Evolutionary conservation across 2,113 vertebrate genomes (phyloP), one percentile per base, ranked within the genome.

Genomic region (Tringa solitaria): DNA sequence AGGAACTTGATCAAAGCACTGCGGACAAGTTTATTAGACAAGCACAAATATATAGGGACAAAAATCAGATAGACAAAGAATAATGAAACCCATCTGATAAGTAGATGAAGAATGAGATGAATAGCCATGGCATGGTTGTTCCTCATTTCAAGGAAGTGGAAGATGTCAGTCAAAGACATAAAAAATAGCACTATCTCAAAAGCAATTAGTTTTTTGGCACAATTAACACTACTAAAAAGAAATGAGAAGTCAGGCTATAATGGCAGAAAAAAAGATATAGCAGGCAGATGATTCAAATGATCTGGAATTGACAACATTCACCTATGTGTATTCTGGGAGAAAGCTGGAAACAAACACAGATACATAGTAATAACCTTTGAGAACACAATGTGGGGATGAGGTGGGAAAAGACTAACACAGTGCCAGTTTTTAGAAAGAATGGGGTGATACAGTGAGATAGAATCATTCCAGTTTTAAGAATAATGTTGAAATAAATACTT

Each of bases 321-420:
- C 8, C 8, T 56, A 2, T 2, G 6, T 45, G 6, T 8, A 3
- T 45, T 45, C 32, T 23, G 21, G 51, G 28, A 59, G 9, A 16
- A 0, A 61, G 28, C 9, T 77, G 50, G 43, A 77, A n/a, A 69
- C 41, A 35, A 3, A 6, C 16, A 45, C 4, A 28, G 39, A 77
- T 12, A 11, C n/a, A 16, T 22, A 12, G 24, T 3, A 41, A 24
- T 35, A 9, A 37, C 6, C 21, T 86, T 23, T 48, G 73, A 74
- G 76, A 87, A 54, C 2, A 17, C 0, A 5, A 12, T 4, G 20
- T 21, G 7, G 32, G 12, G 3, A 7, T 43, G 28, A 45, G 14
- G 33, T 35, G n/a, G 35, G 14, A 26, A 50, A 87, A 88, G 41
- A 14, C 6, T 30, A 68, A 33, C 14, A 6, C 5, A 9, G 6